Conservation (phyloP, 2,797 vertebrate species). For the Characodon lateralis region DNA sequence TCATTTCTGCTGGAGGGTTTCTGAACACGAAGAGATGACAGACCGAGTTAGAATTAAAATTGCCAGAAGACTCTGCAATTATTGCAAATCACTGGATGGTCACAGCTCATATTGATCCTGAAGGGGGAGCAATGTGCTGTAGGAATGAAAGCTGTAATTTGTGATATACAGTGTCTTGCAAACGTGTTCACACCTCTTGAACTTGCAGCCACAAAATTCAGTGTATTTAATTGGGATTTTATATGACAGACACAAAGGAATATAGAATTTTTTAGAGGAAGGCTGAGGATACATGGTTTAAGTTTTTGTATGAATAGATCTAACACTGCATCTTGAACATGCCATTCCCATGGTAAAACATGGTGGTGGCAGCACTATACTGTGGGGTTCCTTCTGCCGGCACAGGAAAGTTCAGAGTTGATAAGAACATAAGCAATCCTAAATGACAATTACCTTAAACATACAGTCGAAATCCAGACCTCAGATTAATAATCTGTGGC, state of each 20-base stretch:
- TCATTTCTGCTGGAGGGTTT: constrained; percentile 40
- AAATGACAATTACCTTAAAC: too few species aligned
- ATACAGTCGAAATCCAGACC: too few species aligned
- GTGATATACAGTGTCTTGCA: background rate
- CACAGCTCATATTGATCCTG: constrained; percentile 44
- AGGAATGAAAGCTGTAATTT: constrained; percentile 38
- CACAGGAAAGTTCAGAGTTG: too few species aligned
- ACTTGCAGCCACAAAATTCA: too few species aligned
- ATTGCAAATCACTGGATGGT: constrained; percentile 46
- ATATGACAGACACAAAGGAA: background rate
- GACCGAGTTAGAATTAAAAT: constrained; percentile 40
- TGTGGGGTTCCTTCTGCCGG: too few species aligned
- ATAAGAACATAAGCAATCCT: too few species aligned
- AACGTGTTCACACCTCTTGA: background rate
- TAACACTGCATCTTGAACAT: background rate
- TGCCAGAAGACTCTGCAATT: constrained; percentile 30
- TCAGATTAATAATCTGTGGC: too few species aligned
- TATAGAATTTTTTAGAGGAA: background rate
- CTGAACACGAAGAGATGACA: constrained; percentile 35
- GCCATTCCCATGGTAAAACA: background rate
- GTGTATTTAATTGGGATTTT: background rate
- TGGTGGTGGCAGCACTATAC: background rate
- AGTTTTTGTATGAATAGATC: background rate
- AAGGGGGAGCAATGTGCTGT: background rate
- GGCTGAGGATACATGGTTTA: background rate